Base-by-base conservation (phyloP, 2,797 vertebrate species). In the Tragopan temminckii region DNA sequence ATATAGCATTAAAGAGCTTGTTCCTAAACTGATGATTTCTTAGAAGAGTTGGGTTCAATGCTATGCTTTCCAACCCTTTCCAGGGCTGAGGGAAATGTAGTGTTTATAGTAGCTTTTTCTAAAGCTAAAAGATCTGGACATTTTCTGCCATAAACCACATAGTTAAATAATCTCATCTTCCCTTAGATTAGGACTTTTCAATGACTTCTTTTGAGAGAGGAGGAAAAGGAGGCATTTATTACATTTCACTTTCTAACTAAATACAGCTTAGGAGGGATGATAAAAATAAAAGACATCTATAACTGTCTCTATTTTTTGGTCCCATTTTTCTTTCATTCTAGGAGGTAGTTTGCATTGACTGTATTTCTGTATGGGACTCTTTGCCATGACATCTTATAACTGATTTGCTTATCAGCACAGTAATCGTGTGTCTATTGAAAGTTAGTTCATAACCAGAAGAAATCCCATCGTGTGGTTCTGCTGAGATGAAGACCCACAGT, bases 11-110 rank as follows among this genome's bases (percentile, higher is more conserved):
- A 80, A 87, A 94, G 85, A 90, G 77, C 78, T 94, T 29, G 8
- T 87, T 94, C 84, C 70, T 88, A 76, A 96, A 76, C 62, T 87
- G 87, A 50, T 92, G 45, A 4, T 87, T 92, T 88, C 79, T 88
- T 5, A 50, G 71, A 89, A 82, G 76, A 74, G 46, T 48, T 85
- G 45, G 27, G 4, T 52, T 45, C 50, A 64, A 31, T 58, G 80
- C 62, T 77, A 25, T 31, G 55, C 66, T 36, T 90, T 88, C 64
- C 75, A 61, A 53, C 21, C 19, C 7, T 50, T 36, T 33, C 53
- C 7, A 45, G 46, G 13, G 24, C 4, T 46, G 53, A 75, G 67
- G 59, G 36, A 35, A 38, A 69, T n/a, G 18, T 74, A 36, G 7
- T 15, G 11, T 68, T 89, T 69, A 42, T 75, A 43, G 35, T 64